Conservation (phyloP, 1,140 invertebrate genomes). For the Macrotrachela quadricornifera region DNA sequence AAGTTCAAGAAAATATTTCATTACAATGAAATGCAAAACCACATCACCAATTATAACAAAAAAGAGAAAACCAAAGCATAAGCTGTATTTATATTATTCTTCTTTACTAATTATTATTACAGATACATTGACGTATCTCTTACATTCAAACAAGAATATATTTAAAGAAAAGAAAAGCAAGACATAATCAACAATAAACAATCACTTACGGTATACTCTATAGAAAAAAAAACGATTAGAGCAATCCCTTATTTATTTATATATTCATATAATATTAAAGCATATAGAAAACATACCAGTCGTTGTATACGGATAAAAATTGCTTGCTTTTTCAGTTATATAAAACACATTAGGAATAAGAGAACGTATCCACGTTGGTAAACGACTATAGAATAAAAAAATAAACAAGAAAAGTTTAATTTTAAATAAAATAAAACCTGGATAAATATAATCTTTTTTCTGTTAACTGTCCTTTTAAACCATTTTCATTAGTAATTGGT, state of each 20-base stretch:
- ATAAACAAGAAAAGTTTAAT: slow-evolving; percentile 8
- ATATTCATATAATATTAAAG: not conserved
- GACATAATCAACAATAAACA: not conserved
- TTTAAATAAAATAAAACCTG: slow-evolving; percentile 39
- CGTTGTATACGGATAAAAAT: slow-evolving; percentile 73
- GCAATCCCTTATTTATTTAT: not conserved
- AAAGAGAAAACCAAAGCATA: no score
- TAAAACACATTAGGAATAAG: slow-evolving; percentile 71
- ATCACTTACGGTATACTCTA: slow-evolving; percentile 4
- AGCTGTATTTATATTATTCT: no score
- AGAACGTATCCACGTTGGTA: slow-evolving; percentile 68
- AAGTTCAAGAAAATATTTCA: no score
- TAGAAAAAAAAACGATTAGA: not conserved
- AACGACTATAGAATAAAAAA: slow-evolving; percentile 1
- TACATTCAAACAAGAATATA: slow-evolving; percentile 7
- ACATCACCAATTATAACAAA: no score
- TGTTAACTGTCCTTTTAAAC: slow-evolving; percentile 65
- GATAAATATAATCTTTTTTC: slow-evolving; percentile 75
- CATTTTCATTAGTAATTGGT: slow-evolving; percentile 49
- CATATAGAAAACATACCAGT: slow-evolving; percentile 41
- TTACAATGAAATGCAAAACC: no score
- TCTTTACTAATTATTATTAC: not conserved
- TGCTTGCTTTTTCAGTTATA: slow-evolving; percentile 77
- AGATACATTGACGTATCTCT: not conserved
- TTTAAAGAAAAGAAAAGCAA: not conserved